These are phyloP conservation scores for Clarias laeviceps DNA, from an alignment of 2,797 vertebrate species.

Conservation along the genomic window DNA sequence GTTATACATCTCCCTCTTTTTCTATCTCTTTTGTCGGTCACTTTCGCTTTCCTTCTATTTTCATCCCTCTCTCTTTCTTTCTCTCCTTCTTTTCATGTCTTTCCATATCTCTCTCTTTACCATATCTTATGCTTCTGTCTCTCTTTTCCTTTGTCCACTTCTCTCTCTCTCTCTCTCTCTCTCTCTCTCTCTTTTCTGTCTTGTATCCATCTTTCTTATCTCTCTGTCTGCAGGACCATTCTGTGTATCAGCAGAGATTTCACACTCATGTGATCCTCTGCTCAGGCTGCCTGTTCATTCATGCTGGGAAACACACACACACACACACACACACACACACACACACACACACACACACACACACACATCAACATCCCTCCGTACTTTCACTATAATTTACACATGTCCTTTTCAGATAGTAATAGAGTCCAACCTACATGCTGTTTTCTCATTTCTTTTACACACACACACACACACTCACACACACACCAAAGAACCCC, in stretches of 20 bases:
- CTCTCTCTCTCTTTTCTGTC: background rate
- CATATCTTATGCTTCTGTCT: background rate
- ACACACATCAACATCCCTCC: background rate
- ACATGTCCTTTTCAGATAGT: slow-evolving; percentile 37
- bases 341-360: slow-evolving; percentile 15
- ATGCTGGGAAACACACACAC: background rate
- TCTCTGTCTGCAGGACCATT: slow-evolving; percentile 58
- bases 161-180: background rate
- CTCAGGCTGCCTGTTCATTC: slow-evolving; percentile 25
- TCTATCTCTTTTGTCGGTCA: slow-evolving; percentile 36
- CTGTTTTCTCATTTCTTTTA: slow-evolving; percentile 40
- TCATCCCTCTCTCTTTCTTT: background rate
- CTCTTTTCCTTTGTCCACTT: too few relatives aligned
- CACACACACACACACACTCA: slow-evolving; percentile 28
- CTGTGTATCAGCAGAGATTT: slow-evolving; percentile 63
- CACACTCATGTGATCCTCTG: slow-evolving; percentile 56
- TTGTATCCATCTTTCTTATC: slow-evolving; percentile 58
- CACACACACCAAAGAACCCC: background rate
- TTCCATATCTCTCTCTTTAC: background rate
- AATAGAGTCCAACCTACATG: slow-evolving; percentile 37
- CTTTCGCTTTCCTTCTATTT: background rate
- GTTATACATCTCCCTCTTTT: slow-evolving; percentile 20
- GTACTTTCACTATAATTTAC: slow-evolving; percentile 21
- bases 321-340: slow-evolving; percentile 18
- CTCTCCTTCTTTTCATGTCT: background rate